phyloP scores from a whole-genome alignment of 2,797 vertebrate genomes.

The Argya squamiceps region DNA sequence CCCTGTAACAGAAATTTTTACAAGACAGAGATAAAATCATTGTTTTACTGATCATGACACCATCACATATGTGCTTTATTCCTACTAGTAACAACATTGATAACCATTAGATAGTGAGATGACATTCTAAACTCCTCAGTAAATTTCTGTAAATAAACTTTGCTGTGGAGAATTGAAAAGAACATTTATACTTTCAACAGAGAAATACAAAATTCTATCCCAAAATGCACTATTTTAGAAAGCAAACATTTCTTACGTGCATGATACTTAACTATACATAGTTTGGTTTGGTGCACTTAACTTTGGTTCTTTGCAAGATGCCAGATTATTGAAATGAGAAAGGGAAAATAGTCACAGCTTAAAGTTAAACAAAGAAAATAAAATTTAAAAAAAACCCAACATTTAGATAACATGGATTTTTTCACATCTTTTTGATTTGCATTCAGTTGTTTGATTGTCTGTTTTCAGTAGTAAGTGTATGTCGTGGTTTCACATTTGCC shows the following conservation, averaged over 20 bases:
- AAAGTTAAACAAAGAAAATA: neutral
- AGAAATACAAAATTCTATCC: neutral
- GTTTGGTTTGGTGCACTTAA: neutral
- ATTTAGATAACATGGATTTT: accelerated
- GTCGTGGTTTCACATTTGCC: too few species aligned
- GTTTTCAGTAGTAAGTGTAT: neutral
- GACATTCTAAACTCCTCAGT: neutral
- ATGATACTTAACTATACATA: neutral
- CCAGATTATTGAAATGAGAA: neutral
- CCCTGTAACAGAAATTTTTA: neutral
- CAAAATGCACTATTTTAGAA: neutral
- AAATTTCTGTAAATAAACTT: neutral
- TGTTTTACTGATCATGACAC: neutral
- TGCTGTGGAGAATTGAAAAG: neutral
- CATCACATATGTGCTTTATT: neutral
- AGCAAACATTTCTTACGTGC: neutral
- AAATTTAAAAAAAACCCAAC: neutral
- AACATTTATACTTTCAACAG: neutral
- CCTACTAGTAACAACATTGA: neutral
- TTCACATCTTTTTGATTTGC: neutral
- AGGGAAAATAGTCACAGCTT: neutral
- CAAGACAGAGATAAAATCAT: neutral
- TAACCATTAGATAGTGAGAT: neutral
- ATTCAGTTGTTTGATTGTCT: neutral
- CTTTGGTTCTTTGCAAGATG: neutral